Percentiles rank a stretch among this genome's conserved stretches.
Conservation (phyloP, 2,888 invertebrate species). For the Diogma glabrata region DNA sequence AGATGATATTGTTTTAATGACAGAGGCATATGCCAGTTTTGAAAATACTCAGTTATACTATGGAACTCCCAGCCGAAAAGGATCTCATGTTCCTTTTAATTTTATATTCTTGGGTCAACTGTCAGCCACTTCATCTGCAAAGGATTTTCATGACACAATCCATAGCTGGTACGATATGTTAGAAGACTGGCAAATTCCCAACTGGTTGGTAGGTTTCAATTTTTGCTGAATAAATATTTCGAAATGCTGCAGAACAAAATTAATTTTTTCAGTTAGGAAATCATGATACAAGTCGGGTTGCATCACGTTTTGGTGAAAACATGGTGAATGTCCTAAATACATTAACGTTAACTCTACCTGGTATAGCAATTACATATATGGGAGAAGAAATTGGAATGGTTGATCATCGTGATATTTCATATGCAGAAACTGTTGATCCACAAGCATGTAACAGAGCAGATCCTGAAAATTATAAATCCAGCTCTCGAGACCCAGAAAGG, state of each 20-base stretch:
- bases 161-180: constrained; percentile 46
- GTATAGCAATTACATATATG: constrained; percentile 61
- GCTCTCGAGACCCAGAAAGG: constrained; percentile 41
- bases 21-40: constrained; percentile 48
- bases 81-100: constrained; percentile 55
- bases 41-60: constrained; percentile 48
- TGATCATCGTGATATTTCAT: constrained; percentile 34
- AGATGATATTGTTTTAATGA: constrained; percentile 41
- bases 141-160: constrained; percentile 40
- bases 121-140: constrained; percentile 27
- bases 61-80: constrained; percentile 36
- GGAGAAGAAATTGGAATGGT: constrained; percentile 63
- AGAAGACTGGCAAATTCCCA: constrained; percentile 46
- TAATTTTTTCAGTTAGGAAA: not conserved
- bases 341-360: constrained; percentile 59
- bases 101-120: constrained; percentile 47
- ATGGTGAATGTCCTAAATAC: constrained; percentile 57
- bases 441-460: constrained; percentile 13
- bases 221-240: not conserved
- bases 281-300: constrained; percentile 51
- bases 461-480: constrained; percentile 7
- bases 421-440: constrained; percentile 22
- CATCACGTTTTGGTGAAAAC: constrained; percentile 46
- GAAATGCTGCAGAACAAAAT: not conserved
- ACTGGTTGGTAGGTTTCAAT: constrained; percentile 50